phyloP scores from a whole-genome alignment of 2,888 invertebrate species.

The Acrobasis suavella region DNA sequence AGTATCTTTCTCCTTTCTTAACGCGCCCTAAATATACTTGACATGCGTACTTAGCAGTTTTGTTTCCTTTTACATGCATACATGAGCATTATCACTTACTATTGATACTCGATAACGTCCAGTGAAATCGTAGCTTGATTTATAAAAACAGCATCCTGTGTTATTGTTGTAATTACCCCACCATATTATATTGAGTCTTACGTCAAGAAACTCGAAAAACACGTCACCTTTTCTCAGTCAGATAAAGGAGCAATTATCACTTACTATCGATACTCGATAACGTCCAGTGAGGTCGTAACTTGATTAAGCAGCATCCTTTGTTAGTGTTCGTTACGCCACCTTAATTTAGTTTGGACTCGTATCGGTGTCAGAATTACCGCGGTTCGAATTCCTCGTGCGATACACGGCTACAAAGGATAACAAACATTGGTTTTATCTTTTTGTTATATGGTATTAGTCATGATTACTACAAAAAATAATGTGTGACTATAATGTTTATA shows the following conservation, averaged over 20 bases:
- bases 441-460: no score
- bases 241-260: background rate
- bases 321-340: slow-evolving; percentile 37
- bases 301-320: slow-evolving; percentile 50
- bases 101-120: slow-evolving; percentile 31
- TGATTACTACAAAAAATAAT: no score
- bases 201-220: slow-evolving; percentile 23
- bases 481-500: no score
- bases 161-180: slow-evolving; percentile 36
- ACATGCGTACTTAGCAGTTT: no score
- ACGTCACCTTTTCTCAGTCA: background rate
- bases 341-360: slow-evolving; percentile 45
- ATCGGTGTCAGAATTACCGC: slow-evolving; percentile 39
- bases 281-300: slow-evolving; percentile 42
- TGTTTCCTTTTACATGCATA: no score
- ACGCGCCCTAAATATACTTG: no score
- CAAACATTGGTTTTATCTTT: background rate
- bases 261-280: slow-evolving; percentile 16
- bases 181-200: no score
- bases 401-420: slow-evolving; percentile 15
- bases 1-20: no score
- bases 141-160: slow-evolving; percentile 47
- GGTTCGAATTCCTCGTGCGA: slow-evolving; percentile 25
- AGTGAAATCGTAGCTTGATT: slow-evolving; percentile 46
- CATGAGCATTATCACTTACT: background rate